Conservation (phyloP, 2,888 invertebrate species). For the Tenthredo scrophulariae region DNA sequence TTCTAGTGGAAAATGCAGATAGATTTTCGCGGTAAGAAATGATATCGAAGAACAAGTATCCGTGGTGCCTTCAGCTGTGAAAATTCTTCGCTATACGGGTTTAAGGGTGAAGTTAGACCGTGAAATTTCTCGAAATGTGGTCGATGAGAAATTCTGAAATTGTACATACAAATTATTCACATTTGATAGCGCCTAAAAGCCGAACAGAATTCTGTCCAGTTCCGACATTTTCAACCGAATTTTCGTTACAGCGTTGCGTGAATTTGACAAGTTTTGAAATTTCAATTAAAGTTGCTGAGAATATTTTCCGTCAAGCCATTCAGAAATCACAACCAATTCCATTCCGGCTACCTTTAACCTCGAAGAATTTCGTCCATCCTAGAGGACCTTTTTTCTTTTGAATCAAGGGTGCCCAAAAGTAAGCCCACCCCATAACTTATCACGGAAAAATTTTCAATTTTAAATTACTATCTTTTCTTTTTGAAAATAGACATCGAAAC, state of each 20-base stretch:
- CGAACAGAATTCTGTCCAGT: background rate
- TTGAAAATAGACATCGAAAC: no score
- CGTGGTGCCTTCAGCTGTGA: background rate
- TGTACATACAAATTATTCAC: background rate
- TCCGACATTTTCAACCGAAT: background rate
- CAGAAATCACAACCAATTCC: background rate
- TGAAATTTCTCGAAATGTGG: no score
- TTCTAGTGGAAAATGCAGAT: conserved; percentile 60
- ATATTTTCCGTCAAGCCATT: background rate
- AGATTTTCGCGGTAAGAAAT: background rate
- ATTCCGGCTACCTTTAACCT: background rate
- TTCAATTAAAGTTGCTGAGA: background rate
- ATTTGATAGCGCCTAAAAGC: background rate
- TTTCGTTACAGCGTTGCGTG: background rate
- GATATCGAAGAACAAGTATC: background rate
- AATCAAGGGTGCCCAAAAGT: background rate
- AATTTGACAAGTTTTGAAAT: background rate
- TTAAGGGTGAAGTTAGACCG: no score
- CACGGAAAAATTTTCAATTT: background rate
- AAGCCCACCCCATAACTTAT: background rate
- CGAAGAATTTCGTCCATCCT: background rate
- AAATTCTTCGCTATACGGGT: background rate
- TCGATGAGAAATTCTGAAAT: background rate
- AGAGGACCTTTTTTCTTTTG: background rate
- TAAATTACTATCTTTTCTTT: no score